Conservation (phyloP, 1,140 invertebrate species). For the Nylanderia fulva region DNA sequence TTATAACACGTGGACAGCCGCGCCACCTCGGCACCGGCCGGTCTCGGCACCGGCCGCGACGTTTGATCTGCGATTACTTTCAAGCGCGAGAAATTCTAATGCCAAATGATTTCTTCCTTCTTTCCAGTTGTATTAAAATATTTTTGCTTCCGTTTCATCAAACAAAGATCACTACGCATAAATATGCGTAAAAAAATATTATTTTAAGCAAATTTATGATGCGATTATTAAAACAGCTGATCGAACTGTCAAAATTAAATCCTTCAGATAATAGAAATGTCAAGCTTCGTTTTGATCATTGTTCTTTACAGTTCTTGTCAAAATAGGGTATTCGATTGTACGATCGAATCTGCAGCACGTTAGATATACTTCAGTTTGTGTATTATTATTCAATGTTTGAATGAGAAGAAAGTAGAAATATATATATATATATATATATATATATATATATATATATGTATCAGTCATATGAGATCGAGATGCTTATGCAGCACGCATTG, state of each 20-base stretch:
- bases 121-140: not conserved
- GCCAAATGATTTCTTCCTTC: not conserved
- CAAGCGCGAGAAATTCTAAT: slow-evolving; percentile 12
- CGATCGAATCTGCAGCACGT: not conserved
- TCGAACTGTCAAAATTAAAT: not conserved
- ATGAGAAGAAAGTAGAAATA: not conserved
- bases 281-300: not conserved
- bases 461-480: not conserved
- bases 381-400: not conserved
- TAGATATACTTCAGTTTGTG: not conserved
- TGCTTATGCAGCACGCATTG: slow-evolving; percentile 13
- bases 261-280: not conserved
- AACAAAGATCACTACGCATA: not conserved
- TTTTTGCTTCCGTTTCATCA: not conserved
- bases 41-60: slow-evolving; percentile 22
- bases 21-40: slow-evolving; percentile 78
- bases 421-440: no score
- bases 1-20: slow-evolving; percentile 76
- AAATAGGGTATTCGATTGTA: slow-evolving; percentile 10
- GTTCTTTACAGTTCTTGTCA: not conserved
- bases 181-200: not conserved
- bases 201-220: not conserved
- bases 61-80: slow-evolving; percentile 43
- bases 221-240: not conserved
- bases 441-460: no score